A percentile compares a stretch with the other conserved stretches of the same genome.
phyloP scores from a whole-genome alignment of 2,888 invertebrate genomes.

The Lasioglossum morio region DNA sequence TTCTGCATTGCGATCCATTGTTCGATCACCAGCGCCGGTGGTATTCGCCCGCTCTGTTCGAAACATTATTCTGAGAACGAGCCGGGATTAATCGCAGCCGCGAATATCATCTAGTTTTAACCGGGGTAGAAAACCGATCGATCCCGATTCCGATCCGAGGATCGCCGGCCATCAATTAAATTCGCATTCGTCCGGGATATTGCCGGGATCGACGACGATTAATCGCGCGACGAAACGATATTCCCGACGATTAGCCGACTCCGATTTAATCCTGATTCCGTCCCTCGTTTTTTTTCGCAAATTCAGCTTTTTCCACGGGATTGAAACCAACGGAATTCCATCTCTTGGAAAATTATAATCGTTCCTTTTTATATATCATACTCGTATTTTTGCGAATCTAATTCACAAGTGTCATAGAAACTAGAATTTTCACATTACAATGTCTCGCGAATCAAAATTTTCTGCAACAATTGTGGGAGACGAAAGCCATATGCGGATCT shows the following conservation, averaged over 20 bases:
- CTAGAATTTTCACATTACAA: too few relatives aligned
- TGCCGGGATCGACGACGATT: slow-evolving; percentile 34
- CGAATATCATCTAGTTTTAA: slow-evolving; percentile 49
- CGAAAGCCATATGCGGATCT: too few relatives aligned
- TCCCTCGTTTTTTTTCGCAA: not conserved
- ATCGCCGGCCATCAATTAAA: slow-evolving; percentile 42
- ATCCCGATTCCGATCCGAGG: slow-evolving; percentile 18
- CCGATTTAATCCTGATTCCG: not conserved
- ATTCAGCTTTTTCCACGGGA: not conserved
- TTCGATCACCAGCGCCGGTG: slow-evolving; percentile 42
- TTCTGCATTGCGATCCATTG: slow-evolving; percentile 58
- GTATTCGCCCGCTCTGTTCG: slow-evolving; percentile 32
- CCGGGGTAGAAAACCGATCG: not conserved
- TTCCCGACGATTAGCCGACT: not conserved
- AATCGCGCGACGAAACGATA: slow-evolving; percentile 38
- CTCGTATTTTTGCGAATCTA: too few relatives aligned
- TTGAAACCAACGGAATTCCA: not conserved
- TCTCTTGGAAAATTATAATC: not conserved
- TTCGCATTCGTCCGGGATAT: slow-evolving; percentile 9
- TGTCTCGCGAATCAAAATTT: too few relatives aligned
- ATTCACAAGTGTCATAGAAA: too few relatives aligned
- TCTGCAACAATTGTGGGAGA: too few relatives aligned
- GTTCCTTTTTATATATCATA: too few relatives aligned
- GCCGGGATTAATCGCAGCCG: slow-evolving; percentile 40
- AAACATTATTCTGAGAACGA: slow-evolving; percentile 39